Evolutionary conservation across 2,888 invertebrate genomes (phyloP).

Genomic region (Noctuana brunneofusca): DNA sequence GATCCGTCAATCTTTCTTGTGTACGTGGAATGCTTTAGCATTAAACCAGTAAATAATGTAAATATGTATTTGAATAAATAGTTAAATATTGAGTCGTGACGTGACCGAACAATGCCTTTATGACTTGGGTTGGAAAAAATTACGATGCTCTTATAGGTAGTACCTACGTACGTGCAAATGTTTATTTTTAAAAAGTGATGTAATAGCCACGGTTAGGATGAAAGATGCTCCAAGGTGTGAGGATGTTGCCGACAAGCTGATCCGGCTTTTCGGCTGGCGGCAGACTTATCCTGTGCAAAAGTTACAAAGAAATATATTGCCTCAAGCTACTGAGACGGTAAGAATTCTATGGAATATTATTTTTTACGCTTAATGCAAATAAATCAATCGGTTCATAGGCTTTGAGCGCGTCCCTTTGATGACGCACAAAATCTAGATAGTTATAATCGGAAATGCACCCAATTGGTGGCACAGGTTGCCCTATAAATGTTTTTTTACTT

Average conservation of each 20-base stretch:
- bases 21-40: not conserved
- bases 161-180: not conserved
- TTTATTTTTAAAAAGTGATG: slow-evolving; percentile 10
- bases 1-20: not conserved
- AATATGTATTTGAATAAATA: not conserved
- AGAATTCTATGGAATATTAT: slow-evolving; percentile 41
- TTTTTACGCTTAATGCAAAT: too few species aligned
- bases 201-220: slow-evolving; percentile 58
- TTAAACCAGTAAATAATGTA: not conserved
- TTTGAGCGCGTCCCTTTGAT: too few species aligned
- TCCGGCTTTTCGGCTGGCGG: slow-evolving; percentile 90
- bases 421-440: too few species aligned
- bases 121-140: slow-evolving; percentile 1
- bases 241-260: slow-evolving; percentile 89
- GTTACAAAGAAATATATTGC: slow-evolving; percentile 84
- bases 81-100: slow-evolving; percentile 14
- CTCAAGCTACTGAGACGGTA: slow-evolving; percentile 73
- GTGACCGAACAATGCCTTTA: slow-evolving; percentile 24
- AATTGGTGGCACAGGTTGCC: too few species aligned
- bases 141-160: not conserved
- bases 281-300: slow-evolving; percentile 92
- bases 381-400: too few species aligned
- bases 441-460: too few species aligned
- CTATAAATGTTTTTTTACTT: too few species aligned
- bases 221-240: slow-evolving; percentile 87